Conservation (phyloP, 30 jellyfish, hydroid and myxozoan species). For the Pseudorhiza aurosa region DNA sequence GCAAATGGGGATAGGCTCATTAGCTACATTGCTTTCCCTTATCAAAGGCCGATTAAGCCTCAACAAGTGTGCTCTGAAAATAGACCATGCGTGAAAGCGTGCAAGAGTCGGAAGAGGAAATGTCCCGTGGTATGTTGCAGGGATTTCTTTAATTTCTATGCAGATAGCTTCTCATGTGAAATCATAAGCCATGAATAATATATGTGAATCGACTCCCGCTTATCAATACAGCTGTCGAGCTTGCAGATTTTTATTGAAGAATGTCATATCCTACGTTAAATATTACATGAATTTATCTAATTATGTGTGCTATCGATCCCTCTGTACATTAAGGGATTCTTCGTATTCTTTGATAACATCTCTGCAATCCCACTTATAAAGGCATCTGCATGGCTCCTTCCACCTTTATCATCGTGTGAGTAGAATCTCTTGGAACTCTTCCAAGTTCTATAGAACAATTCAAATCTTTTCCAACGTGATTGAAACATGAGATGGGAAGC, state of each 20-base stretch:
- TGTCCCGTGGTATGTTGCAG: not conserved
- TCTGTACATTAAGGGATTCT: conserved; percentile 6
- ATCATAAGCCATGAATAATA: not conserved
- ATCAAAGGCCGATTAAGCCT: too few species aligned
- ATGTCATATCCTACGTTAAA: conserved; percentile 3
- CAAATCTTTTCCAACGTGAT: too few species aligned
- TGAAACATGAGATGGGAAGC: too few species aligned
- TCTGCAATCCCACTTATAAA: not conserved
- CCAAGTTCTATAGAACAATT: not conserved
- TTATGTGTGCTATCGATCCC: conserved; percentile 10
- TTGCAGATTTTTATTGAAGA: conserved; percentile 18
- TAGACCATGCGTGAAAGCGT: too few species aligned
- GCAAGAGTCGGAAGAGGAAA: too few species aligned
- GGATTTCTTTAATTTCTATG: not conserved
- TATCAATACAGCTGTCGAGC: conserved; percentile 21
- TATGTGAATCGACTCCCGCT: not conserved
- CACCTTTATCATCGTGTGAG: conserved; percentile 9
- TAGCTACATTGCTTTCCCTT: too few species aligned
- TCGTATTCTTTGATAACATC: not conserved
- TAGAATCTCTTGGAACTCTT: conserved; percentile 1
- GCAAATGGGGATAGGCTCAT: too few species aligned
- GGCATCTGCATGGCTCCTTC: not conserved
- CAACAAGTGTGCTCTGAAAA: too few species aligned
- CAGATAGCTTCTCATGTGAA: not conserved
- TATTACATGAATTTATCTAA: conserved; percentile 26